Percentiles rank a stretch among this genome's conserved stretches.
These are phyloP conservation scores for Crocidura indochinensis DNA, from an alignment of 2,797 vertebrate genomes.

Conservation along the genomic window DNA sequence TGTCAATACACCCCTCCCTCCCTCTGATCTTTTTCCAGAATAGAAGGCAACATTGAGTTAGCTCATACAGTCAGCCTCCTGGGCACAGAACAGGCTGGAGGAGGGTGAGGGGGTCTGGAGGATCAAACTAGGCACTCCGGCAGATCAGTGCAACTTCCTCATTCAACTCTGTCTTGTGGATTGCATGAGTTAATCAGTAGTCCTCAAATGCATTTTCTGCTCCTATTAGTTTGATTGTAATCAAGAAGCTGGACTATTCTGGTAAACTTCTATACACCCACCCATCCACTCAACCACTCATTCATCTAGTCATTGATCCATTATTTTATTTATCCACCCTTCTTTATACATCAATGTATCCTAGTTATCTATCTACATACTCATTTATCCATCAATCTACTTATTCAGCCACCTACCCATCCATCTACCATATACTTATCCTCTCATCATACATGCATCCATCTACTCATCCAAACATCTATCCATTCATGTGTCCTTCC, in stretches of 20 bases:
- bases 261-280: neutral
- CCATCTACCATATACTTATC: neutral
- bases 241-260: neutral
- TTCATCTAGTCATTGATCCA: too few relatives aligned
- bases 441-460: neutral
- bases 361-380: too few relatives aligned
- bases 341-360: too few relatives aligned
- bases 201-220: neutral
- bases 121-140: neutral
- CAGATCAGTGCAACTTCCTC: neutral
- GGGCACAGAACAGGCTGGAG: neutral
- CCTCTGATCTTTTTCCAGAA: constrained; percentile 68
- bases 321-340: too few relatives aligned
- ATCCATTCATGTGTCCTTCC: neutral
- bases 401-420: too few relatives aligned
- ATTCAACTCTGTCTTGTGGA: neutral
- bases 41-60: neutral
- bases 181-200: neutral
- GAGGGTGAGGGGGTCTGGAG: too few relatives aligned
- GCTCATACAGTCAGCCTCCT: neutral
- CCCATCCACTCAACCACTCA: too few relatives aligned
- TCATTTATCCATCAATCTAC: too few relatives aligned
- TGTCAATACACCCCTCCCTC: constrained; percentile 50
- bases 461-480: neutral
- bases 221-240: neutral